Evolutionary conservation across 2,113 vertebrate species (phyloP), one percentile per base, ranked within the genome.

Genomic region (Alligator mississippiensis): DNA sequence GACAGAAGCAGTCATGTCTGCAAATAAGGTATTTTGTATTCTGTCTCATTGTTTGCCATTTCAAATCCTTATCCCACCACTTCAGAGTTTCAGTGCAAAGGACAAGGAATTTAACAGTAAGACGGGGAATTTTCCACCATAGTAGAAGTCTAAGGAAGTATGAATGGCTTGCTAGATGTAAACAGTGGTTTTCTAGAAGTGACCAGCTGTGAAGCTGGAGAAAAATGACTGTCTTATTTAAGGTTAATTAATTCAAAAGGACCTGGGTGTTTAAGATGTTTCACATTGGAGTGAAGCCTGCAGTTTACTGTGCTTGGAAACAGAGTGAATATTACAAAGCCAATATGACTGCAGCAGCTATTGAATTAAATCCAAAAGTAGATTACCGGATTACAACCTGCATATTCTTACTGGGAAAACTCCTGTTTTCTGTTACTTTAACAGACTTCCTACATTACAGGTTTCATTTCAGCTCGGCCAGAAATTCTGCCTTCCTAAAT

Each of bases 351-450:
- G 86, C 60, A 90, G 61, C 88, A 87, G 58, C 77, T 91, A 19
- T 83, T 96, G 95, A 95, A 83, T 34, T 90, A 68, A 78, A 61
- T 85, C 93, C 95, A 94, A 30, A 25, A 85, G 77, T 79, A 58
- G 63, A 61, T 82, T 27, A n/a, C 84, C 74, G 60, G 66, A 89
- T 59, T 4, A 5, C 0, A 2, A 94, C 66, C 83, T 94, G 77
- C 80, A 17, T 93, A 93, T 83, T 90, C 90, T 94, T 90, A 74
- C 0, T 13, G 38, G 95, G 64, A 90, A 27, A 87, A 84, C 34
- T 93, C 77, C 79, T 89, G 60, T 79, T 96, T 89, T 87, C 82
- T 79, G 60, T 92, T 90, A 57, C n/a, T 90, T 60, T 74, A 27
- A 25, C 30, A 68, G 64, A 27, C 21, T 62, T 4, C 85, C 81